Percentiles rank a stretch among this genome's conserved stretches.
Evolutionary conservation across 2,797 vertebrate genomes (phyloP).

Genomic region (Cygnus olor): DNA sequence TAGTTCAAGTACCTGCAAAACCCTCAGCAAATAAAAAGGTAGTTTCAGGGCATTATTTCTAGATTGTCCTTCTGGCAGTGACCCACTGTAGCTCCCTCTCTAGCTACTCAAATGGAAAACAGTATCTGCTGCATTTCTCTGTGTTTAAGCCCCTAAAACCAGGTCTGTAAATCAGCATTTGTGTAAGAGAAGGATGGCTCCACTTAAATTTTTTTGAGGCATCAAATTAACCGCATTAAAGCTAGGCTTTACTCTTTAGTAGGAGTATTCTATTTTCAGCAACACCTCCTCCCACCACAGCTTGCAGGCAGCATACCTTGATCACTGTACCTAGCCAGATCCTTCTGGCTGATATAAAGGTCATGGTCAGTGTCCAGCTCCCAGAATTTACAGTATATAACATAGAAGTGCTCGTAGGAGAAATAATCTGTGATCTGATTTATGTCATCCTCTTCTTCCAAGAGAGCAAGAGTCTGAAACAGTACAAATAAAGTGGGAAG

Average conservation of each 20-base stretch:
- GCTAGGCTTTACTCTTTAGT: not conserved
- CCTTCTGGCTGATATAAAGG: conserved; percentile 95
- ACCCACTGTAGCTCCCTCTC: not conserved
- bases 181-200: not conserved
- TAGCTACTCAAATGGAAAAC: not conserved
- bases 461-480: conserved; percentile 90
- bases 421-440: conserved; percentile 99
- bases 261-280: not conserved
- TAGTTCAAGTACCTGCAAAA: not conserved
- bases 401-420: conserved; percentile 99
- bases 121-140: not conserved
- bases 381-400: conserved; percentile 99
- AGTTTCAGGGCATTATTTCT: not conserved
- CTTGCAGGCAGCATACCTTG: conserved; percentile 84
- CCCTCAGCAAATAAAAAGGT: not conserved
- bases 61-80: not conserved
- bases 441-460: conserved; percentile 99
- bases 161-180: not conserved
- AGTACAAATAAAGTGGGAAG: conserved; percentile 4
- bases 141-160: not conserved
- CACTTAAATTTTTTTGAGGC: not conserved
- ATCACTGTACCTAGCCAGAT: conserved; percentile 95
- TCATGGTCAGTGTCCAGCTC: conserved; percentile 98
- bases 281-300: not conserved
- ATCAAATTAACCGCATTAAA: not conserved